phyloP scores from a whole-genome alignment of 2,113 vertebrate genomes.

The Charina bottae region DNA sequence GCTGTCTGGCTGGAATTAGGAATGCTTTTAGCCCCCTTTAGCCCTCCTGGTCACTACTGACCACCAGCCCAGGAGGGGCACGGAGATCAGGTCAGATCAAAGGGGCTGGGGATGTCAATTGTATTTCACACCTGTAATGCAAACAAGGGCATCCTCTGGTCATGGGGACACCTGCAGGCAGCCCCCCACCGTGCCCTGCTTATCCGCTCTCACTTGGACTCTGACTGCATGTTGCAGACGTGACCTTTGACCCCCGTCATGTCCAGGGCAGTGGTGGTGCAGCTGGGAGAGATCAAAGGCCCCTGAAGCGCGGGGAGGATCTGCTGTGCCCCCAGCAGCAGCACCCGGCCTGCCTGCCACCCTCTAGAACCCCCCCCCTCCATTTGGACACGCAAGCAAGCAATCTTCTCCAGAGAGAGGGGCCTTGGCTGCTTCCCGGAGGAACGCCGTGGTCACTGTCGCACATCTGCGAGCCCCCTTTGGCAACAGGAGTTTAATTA shows the following conservation, averaged over 20 bases:
- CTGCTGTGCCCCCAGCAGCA: background rate
- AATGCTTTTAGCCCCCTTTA: slow-evolving; percentile 40
- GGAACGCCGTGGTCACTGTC: slow-evolving; percentile 33
- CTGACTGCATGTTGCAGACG: slow-evolving; percentile 40
- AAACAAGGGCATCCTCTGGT: background rate
- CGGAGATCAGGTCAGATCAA: slow-evolving; percentile 58
- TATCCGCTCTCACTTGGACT: slow-evolving; percentile 25
- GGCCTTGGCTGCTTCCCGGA: slow-evolving; percentile 36
- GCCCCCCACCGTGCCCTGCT: background rate
- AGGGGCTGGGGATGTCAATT: background rate
- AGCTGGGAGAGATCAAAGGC: slow-evolving; percentile 51
- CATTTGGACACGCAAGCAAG: slow-evolving; percentile 33
- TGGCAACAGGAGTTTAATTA: slow-evolving; percentile 73
- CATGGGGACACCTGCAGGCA: slow-evolving; percentile 51
- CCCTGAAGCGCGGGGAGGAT: slow-evolving; percentile 15
- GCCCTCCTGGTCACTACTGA: slow-evolving; percentile 38
- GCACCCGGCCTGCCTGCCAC: background rate
- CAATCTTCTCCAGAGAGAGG: slow-evolving; percentile 19
- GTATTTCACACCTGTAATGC: background rate
- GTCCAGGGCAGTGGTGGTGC: slow-evolving; percentile 34
- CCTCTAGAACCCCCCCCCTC: slow-evolving; percentile 30
- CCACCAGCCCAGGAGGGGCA: slow-evolving; percentile 39
- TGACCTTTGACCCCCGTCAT: slow-evolving; percentile 51
- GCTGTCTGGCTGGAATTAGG: background rate
- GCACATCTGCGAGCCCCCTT: slow-evolving; percentile 54